Conservation (phyloP, 2,797 vertebrate species). For the Dicrostonyx torquatus region DNA sequence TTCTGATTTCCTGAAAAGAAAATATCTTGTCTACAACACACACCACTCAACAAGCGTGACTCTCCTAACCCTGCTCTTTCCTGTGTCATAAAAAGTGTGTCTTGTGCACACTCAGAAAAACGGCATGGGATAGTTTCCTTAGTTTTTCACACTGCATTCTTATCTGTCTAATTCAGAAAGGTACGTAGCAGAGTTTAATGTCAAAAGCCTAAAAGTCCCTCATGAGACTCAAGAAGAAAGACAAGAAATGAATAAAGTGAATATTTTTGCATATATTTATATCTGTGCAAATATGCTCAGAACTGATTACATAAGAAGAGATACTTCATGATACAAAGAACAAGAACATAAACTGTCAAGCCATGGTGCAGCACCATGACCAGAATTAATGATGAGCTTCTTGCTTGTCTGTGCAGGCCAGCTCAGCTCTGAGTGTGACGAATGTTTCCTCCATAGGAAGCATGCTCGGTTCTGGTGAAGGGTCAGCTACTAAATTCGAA, state of each 20-base stretch:
- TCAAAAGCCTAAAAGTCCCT: constrained; percentile 26
- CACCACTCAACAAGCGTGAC: not conserved
- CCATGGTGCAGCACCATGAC: not conserved
- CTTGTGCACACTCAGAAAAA: constrained; percentile 23
- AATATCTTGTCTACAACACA: constrained; percentile 47
- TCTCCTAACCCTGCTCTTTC: constrained; percentile 32
- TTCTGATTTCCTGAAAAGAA: constrained; percentile 62
- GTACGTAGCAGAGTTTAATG: not conserved
- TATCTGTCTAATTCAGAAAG: not conserved
- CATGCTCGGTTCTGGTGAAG: not conserved
- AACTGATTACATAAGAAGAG: not conserved
- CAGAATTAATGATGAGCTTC: not conserved
- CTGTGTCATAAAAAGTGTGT: not conserved
- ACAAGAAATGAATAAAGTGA: not conserved
- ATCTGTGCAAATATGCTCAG: not conserved
- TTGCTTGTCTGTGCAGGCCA: not conserved
- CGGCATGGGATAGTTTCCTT: not conserved
- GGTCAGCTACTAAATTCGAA: not conserved
- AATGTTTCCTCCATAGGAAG: not conserved
- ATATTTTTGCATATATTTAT: not conserved
- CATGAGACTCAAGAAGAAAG: not conserved
- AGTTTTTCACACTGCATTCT: constrained; percentile 10
- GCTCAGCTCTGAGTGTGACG: not conserved
- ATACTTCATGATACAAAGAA: not conserved
- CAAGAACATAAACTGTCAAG: not conserved